A percentile compares a stretch with the other conserved stretches of the same genome.
Evolutionary conservation across 1,140 invertebrate species (phyloP).

Genomic region (Dreissena polymorpha): DNA sequence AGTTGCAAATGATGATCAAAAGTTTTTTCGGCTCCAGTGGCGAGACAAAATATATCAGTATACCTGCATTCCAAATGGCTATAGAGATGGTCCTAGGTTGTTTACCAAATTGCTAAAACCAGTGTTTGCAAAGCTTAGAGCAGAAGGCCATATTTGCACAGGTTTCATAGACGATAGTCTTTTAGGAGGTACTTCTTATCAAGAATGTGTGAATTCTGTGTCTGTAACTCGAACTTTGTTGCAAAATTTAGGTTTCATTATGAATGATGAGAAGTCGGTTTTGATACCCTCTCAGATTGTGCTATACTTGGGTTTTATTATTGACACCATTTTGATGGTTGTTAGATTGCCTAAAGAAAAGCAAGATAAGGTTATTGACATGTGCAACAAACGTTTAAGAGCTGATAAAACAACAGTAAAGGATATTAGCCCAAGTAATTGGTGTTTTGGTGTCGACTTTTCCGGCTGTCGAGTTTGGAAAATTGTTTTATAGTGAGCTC

Average conservation of each 20-base stretch:
- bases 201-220: constrained; percentile 21
- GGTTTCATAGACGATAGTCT: constrained; percentile 43
- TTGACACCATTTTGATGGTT: constrained; percentile 42
- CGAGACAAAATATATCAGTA: constrained; percentile 13
- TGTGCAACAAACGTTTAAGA: constrained; percentile 4
- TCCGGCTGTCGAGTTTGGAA: constrained; percentile 31
- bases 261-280: constrained; percentile 46
- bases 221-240: constrained; percentile 4
- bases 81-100: constrained; percentile 2
- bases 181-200: neutral
- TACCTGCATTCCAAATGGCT: constrained; percentile 24
- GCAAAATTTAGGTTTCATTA: constrained; percentile 41
- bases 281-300: constrained; percentile 34
- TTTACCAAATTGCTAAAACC: constrained; percentile 50
- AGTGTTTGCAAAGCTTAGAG: constrained; percentile 21
- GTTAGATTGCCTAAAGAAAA: constrained; percentile 39
- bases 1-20: neutral
- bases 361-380: constrained; percentile 28
- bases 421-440: neutral
- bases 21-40: neutral
- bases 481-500: constrained; percentile 11
- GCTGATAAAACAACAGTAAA: neutral
- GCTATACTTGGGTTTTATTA: constrained; percentile 40
- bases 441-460: constrained; percentile 28
- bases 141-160: constrained; percentile 9